These are phyloP conservation scores for Acyrthosiphon pisum DNA, from an alignment of 1,140 invertebrate genomes.

Conservation along the genomic window DNA sequence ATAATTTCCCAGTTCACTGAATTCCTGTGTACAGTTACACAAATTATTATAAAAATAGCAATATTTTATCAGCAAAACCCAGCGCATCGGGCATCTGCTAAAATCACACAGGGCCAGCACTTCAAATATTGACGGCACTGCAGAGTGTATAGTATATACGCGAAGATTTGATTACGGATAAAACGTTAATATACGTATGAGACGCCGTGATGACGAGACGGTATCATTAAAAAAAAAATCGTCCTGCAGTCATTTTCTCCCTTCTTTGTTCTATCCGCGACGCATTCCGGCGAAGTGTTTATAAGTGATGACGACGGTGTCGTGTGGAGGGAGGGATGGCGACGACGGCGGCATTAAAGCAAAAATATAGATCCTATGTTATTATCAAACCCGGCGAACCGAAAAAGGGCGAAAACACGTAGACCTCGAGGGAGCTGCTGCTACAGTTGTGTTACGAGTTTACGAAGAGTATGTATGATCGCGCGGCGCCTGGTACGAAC, in stretches of 20 bases:
- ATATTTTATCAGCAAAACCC: background rate
- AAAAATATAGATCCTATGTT: background rate
- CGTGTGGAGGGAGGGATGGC: no score
- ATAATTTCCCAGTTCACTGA: background rate
- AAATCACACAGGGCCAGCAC: background rate
- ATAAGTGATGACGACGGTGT: background rate
- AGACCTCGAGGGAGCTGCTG: background rate
- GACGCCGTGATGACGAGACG: background rate
- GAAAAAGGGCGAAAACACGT: slow-evolving; percentile 16
- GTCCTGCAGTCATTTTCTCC: background rate
- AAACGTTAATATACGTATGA: background rate
- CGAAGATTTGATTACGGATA: background rate
- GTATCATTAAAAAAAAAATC: background rate
- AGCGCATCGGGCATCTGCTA: background rate
- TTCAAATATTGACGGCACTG: background rate
- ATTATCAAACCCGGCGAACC: background rate
- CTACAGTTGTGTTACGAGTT: background rate
- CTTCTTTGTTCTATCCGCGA: background rate
- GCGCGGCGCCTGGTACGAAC: background rate
- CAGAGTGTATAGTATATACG: background rate
- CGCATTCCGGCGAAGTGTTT: background rate
- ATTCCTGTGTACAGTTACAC: background rate
- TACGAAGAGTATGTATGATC: no score
- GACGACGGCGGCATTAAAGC: background rate
- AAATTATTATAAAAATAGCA: background rate